These are phyloP conservation scores for Galbula dea DNA, from an alignment of 2,113 vertebrate genomes.

Conservation along the genomic window DNA sequence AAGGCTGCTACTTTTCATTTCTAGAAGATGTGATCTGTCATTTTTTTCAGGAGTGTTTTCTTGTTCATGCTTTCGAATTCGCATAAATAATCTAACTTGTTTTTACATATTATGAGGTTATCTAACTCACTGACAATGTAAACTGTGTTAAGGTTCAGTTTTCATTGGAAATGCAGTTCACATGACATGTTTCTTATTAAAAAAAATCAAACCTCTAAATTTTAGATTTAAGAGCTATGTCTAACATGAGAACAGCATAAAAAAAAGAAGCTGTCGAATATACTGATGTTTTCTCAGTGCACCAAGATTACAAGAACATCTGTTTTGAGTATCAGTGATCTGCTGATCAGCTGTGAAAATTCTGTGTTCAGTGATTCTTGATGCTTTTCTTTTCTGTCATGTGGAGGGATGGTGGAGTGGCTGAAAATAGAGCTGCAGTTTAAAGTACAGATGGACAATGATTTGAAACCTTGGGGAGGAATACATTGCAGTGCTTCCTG, in stretches of 20 bases:
- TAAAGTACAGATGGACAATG: background rate
- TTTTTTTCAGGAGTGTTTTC: too few relatives aligned
- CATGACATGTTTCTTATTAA: fast-evolving
- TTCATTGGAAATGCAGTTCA: background rate
- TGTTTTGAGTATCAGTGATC: background rate
- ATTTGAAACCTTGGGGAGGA: background rate
- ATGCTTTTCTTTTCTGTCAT: background rate
- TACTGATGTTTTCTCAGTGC: background rate
- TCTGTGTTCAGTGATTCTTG: background rate
- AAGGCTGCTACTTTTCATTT: background rate
- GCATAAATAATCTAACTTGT: background rate
- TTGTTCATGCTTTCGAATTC: too few relatives aligned
- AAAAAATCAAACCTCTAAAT: background rate
- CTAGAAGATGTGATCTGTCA: too few relatives aligned
- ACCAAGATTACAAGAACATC: background rate
- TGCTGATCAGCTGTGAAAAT: background rate
- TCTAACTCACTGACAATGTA: background rate
- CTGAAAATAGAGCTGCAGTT: background rate
- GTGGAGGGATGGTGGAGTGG: background rate
- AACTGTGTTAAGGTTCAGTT: background rate
- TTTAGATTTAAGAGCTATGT: background rate
- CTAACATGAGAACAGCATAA: background rate
- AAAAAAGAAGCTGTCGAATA: background rate
- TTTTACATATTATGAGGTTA: background rate
- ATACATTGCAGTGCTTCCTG: background rate